Base-by-base conservation (phyloP, 2,888 invertebrate genomes). In the Apoda limacodes region DNA sequence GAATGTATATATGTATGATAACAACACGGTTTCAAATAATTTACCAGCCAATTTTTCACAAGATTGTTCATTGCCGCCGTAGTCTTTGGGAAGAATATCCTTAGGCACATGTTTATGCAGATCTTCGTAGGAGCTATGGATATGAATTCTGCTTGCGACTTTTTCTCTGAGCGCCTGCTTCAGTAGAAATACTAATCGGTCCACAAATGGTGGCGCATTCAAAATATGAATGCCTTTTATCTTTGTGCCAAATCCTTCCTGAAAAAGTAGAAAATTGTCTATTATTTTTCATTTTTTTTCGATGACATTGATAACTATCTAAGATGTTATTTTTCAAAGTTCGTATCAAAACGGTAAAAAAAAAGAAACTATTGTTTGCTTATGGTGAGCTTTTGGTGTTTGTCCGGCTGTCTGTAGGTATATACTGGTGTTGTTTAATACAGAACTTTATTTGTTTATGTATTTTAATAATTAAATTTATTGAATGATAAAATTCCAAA, bases 191-290 rank as follows among this genome's bases (percentile, higher is more conserved):
- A 78, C 44, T 7, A 78, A 30, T 39, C 57, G 68, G 32, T 78
- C 75, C 2, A 78, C 57, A 26, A 69, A 78, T 0, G 65, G 40
- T 2, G 78, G 72, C 0, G 78, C 76, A 34, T 76, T 70, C 6
- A 78, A 12, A 4, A 78, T 59, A 39, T 78, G 78, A 22, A 78
- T 76, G 1, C 78, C 78, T 48, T 74, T 75, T 19, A 78, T 70
- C 53, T 71, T 76, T 0, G 69, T 71, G 0, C 76, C 74, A 4
- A 60, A 62, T 2, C 67, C 72, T 55, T 78, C 75, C 78, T 78
- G 55, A 4, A 59, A 62, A 19, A 13, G 15, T 7, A 7, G 17
- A 9, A 13, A 15, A 9, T 15, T 19, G 11, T 10, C 13, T 13
- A 32, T 15, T 20, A 3, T 24, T 24, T 11, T 7, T 17, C 15